Percentiles rank a stretch among this genome's conserved stretches.
Conservation (phyloP, 2,797 vertebrate species). For the Lates japonicus region DNA sequence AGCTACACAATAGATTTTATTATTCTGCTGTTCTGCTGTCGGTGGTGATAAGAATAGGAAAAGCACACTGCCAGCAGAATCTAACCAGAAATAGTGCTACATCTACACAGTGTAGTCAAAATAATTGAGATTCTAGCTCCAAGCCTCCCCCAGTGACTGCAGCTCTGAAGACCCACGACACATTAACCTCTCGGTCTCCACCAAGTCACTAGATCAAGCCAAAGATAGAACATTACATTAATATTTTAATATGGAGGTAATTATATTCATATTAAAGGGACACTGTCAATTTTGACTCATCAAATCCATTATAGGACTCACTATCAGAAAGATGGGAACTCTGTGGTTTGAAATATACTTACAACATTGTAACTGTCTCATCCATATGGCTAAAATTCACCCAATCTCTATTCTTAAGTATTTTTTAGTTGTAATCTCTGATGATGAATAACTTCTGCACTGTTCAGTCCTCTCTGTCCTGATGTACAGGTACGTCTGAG, state of each 20-base stretch:
- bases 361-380: too few species aligned
- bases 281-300: background rate
- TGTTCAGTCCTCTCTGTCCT: background rate
- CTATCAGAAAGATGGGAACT: too few species aligned
- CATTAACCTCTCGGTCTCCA: background rate
- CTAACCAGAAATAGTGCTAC: conserved; percentile 44
- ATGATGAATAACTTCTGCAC: background rate
- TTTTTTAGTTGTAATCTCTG: background rate
- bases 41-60: conserved; percentile 66
- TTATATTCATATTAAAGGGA: background rate
- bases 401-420: background rate
- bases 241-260: background rate
- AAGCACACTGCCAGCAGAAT: conserved; percentile 66
- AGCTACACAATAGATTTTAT: conserved; percentile 68
- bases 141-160: conserved; percentile 9
- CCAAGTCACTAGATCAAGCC: background rate
- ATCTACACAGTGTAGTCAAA: conserved; percentile 54
- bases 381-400: background rate
- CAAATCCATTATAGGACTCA: too few species aligned
- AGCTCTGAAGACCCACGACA: background rate
- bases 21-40: conserved; percentile 68
- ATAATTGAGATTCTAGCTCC: conserved; percentile 59
- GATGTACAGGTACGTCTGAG: background rate
- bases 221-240: too few species aligned
- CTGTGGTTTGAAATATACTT: too few species aligned